Evolutionary conservation across 2,888 invertebrate species (phyloP).

Genomic region (Drosophila mulleri): DNA sequence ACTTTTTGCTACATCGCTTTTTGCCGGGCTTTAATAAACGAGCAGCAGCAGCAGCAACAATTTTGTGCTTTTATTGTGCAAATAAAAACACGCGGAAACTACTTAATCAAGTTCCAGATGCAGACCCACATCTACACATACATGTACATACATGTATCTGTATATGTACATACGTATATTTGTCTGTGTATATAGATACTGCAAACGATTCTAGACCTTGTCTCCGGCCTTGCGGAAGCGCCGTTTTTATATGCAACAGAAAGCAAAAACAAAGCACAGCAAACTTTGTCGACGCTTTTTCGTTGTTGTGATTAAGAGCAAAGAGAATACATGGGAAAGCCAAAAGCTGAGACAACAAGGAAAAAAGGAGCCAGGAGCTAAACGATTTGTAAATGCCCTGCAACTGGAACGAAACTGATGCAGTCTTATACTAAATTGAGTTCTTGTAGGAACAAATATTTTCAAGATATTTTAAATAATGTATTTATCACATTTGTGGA

Average conservation of each 20-base stretch:
- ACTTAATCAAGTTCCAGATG: slow-evolving; percentile 80
- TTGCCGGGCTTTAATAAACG: slow-evolving; percentile 57
- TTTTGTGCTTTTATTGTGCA: slow-evolving; percentile 79
- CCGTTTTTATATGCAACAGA: slow-evolving; percentile 55
- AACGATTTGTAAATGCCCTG: slow-evolving; percentile 31
- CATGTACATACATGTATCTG: not conserved
- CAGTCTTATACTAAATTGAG: too few species aligned
- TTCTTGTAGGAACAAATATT: too few species aligned
- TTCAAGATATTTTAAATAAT: not conserved
- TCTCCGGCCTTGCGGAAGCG: slow-evolving; percentile 43
- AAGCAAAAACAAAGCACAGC: slow-evolving; percentile 49
- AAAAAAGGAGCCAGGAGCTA: not conserved
- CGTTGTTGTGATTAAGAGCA: slow-evolving; percentile 41
- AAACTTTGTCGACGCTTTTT: slow-evolving; percentile 59
- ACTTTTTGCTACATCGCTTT: slow-evolving; percentile 59
- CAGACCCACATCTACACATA: slow-evolving; percentile 15
- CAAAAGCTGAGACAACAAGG: slow-evolving; percentile 66
- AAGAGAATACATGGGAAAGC: slow-evolving; percentile 43
- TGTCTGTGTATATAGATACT: slow-evolving; percentile 8
- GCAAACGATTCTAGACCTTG: slow-evolving; percentile 5
- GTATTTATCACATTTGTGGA: not conserved
- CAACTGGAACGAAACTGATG: not conserved
- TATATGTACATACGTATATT: not conserved
- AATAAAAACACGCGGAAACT: slow-evolving; percentile 82
- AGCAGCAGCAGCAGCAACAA: slow-evolving; percentile 34